Base-by-base conservation (phyloP, 1,140 invertebrate genomes). In the Ruditapes philippinarum region DNA sequence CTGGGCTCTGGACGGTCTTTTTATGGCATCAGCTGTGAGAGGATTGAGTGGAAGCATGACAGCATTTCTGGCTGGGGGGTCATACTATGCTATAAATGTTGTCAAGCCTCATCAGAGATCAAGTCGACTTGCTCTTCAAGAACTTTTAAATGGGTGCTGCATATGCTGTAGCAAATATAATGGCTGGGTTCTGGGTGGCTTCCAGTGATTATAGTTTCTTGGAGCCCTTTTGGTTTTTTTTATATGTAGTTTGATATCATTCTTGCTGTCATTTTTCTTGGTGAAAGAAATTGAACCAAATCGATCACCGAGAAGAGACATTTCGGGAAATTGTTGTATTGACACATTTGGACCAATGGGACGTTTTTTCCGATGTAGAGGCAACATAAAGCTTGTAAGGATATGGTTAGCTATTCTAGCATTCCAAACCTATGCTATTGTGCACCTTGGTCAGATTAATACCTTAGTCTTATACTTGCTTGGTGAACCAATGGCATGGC, bases 151-250 rank as follows among this genome's bases (percentile, higher is more conserved):
- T 92, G 94, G n/a, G 94, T 33, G 92, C 91, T 5, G 92, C 94
- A 0, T 95, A 94, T 91, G 94, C 94, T 12, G 73, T 94, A 80
- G 94, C 92, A n/a, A 95, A 95, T 90, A 92, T 95, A 14, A 94
- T 95, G 93, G 94, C 94, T 81, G 94, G 94, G 51, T 94, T 93
- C 82, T 95, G 94, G 94, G 94, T 95, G 11, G 92, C 94, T 79
- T 89, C 92, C 45, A 88, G 73, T 81, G 94, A 93, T 25, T 95
- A 94, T 90, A 49, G 88, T 31, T 45, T 45, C 14, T 65, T 90
- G 40, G 92, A 93, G 28, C 94, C 94, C 74, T 94, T 94, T 70
- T 94, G 93, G 94, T 95, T 95, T 84, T 93, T 38, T 91, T 94
- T 22, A 93, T 95, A 11, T 94, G 91, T 62, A 90, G 92, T 54